A percentile compares a stretch with the other conserved stretches of the same genome.
Evolutionary conservation across 2,888 invertebrate genomes (phyloP).

Genomic region (Drosophila longiperda): DNA sequence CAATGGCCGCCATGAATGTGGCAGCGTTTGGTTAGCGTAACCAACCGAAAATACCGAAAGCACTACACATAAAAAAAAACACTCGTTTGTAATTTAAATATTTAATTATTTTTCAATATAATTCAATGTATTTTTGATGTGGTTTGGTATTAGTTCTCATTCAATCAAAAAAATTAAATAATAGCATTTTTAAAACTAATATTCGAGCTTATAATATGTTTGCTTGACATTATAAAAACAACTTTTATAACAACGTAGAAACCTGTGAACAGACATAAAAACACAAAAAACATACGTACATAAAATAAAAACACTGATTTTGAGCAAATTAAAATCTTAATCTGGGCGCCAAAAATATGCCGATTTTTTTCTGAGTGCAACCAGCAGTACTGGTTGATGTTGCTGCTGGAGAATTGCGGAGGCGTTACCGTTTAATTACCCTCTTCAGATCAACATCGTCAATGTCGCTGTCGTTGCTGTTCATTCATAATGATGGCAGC

Average conservation of each 20-base stretch:
- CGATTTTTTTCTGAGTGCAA: background rate
- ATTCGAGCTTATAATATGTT: background rate
- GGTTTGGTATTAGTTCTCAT: background rate
- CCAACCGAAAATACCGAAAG: conserved; percentile 36
- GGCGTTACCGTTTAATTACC: conserved; percentile 64
- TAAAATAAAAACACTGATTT: background rate
- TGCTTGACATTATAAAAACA: too few relatives aligned
- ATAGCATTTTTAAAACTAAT: background rate
- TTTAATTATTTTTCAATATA: background rate
- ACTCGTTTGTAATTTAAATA: background rate
- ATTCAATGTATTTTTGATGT: background rate
- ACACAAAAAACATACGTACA: background rate
- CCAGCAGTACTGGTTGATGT: background rate
- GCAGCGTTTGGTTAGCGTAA: conserved; percentile 47
- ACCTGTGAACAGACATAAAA: background rate
- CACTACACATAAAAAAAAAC: conserved; percentile 21
- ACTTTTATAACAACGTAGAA: background rate
- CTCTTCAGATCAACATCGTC: conserved; percentile 21
- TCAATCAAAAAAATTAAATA: background rate
- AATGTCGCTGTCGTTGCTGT: conserved; percentile 31
- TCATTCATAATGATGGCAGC: conserved; percentile 65
- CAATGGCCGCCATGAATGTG: conserved; percentile 78
- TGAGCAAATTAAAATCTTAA: background rate
- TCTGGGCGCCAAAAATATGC: conserved; percentile 22
- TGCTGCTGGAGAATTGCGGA: conserved; percentile 11